phyloP scores from a whole-genome alignment of 1,140 invertebrate species.

The Papilio polytes region DNA sequence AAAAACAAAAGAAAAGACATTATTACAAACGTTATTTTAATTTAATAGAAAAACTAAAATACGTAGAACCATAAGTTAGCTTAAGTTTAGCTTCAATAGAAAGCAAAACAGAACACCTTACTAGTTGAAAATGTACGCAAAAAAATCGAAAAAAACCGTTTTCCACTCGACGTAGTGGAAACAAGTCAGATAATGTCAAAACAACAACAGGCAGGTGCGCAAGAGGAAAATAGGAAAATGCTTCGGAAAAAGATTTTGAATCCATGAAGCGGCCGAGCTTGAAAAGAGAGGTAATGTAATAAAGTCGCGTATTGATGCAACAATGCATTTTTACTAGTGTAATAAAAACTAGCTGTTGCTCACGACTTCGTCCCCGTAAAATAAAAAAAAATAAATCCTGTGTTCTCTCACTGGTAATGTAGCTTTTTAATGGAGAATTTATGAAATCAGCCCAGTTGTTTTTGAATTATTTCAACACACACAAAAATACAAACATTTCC shows the following conservation, averaged over 20 bases:
- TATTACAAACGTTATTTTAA: neutral
- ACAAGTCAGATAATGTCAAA: slow-evolving; percentile 36
- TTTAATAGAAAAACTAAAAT: neutral
- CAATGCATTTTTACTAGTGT: neutral
- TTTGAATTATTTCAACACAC: no score
- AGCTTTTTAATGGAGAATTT: no score
- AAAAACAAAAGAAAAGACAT: neutral
- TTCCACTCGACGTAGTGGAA: slow-evolving; percentile 33
- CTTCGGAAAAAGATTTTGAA: slow-evolving; percentile 23
- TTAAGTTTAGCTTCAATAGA: neutral
- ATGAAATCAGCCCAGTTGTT: no score
- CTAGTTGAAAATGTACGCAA: slow-evolving; percentile 14
- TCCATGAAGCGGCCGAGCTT: neutral
- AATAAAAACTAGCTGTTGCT: neutral
- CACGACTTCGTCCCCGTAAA: no score
- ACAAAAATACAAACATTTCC: no score
- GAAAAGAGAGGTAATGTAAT: neutral
- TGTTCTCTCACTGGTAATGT: no score
- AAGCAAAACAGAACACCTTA: neutral
- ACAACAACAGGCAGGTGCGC: slow-evolving; percentile 31
- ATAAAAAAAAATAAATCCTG: no score
- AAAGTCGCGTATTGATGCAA: neutral
- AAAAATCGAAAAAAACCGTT: slow-evolving; percentile 15
- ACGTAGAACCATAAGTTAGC: neutral
- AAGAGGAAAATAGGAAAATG: slow-evolving; percentile 31